These are phyloP conservation scores for Phalacrocorax pelagicus DNA, from an alignment of 2,113 vertebrate genomes.

Conservation along the genomic window DNA sequence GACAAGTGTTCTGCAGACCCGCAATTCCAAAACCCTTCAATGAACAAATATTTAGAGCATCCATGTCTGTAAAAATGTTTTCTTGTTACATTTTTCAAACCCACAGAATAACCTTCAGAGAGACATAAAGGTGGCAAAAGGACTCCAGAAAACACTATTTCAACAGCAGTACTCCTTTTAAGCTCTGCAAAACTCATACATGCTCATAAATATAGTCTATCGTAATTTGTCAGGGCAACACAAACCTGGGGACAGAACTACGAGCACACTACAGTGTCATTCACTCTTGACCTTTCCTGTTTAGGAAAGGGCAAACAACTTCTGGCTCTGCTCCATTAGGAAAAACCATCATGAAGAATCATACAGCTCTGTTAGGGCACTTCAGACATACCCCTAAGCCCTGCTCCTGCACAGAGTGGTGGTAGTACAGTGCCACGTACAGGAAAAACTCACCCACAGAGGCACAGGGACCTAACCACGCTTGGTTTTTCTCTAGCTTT, in stretches of 20 bases:
- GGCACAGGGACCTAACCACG: neutral
- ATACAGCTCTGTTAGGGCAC: neutral
- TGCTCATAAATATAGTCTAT: neutral
- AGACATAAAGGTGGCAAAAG: neutral
- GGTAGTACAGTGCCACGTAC: rapidly evolving
- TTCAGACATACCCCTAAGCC: neutral
- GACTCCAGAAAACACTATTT: neutral
- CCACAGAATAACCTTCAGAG: neutral
- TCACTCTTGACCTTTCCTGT: neutral
- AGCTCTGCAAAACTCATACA: neutral
- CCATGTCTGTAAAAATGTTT: neutral
- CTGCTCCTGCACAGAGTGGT: neutral
- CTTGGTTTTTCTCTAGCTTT: neutral
- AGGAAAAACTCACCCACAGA: neutral
- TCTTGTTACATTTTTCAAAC: neutral
- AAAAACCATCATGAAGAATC: neutral
- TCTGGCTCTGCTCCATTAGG: neutral
- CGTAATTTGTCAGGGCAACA: neutral
- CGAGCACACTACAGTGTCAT: neutral
- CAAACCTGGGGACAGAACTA: neutral
- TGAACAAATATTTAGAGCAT: slow-evolving; percentile 43
- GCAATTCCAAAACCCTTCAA: neutral
- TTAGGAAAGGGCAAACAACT: neutral
- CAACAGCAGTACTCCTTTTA: neutral
- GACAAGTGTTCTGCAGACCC: neutral